Base-by-base conservation (phyloP, 2,113 vertebrate genomes). In the Pollimyrus isidori region DNA sequence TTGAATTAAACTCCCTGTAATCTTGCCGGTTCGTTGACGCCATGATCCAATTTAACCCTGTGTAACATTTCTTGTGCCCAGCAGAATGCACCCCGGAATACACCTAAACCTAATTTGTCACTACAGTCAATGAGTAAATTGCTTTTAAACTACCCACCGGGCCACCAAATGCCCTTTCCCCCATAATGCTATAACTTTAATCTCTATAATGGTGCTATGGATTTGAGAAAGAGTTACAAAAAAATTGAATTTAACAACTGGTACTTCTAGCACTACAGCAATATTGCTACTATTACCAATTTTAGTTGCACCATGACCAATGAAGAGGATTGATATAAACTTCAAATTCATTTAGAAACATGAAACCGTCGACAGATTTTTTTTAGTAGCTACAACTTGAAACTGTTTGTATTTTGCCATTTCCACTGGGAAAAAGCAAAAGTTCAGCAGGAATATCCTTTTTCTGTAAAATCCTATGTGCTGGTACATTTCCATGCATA, bases 1-100 rank as follows among this genome's bases (percentile, higher is more conserved):
- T 52, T 83, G 65, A 86, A 89, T 86, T 73, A 73, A 46, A 48
- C 53, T 73, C n/a, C 46, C 84, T 50, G 83, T 89, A 86, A 87
- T 87, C 56, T 39, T 15, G 46, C n/a, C n/a, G 30, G 58, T 42
- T 87, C 9, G 26, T 65, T 15, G 3, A 48, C 4, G 23, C 35
- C 53, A 86, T 21, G n/a, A 69, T 69, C 23, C 11, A 42, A 30
- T 45, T 50, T n/a, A 48, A 48, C 19, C 52, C 45, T 6, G 4
- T 19, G 35, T 21, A 56, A 53, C 73, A 46, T 21, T 45, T 17
- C 3, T 76, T 39, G 21, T 82, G 76, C 15, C 39, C 42, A 21
- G 39, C 39, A 84, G 82, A 45, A 19, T 2, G 42, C 76, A n/a
- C 7, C 23, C 46, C 35, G 10, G 42, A 48, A 84, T 13, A 46